Conservation (phyloP, 2,888 invertebrate species). For the Apantesis nais region DNA sequence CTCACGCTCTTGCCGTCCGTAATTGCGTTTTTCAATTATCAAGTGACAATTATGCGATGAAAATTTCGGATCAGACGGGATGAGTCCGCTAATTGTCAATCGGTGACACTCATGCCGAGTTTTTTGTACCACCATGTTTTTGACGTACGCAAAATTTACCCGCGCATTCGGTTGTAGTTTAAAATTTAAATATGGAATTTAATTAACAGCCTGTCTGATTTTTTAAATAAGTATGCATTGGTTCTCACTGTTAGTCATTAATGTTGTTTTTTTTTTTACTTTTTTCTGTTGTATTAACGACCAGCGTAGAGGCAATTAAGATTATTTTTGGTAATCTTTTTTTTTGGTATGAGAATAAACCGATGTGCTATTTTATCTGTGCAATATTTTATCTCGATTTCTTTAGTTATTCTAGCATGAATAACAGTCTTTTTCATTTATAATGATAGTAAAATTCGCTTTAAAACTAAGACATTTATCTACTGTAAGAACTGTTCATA, state of each 20-base stretch:
- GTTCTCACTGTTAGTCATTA: not conserved
- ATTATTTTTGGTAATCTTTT: not conserved
- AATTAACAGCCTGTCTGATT: conserved; percentile 14
- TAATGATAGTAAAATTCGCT: not conserved
- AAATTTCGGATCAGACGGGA: conserved; percentile 73
- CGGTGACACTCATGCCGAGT: conserved; percentile 48
- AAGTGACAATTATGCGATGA: conserved; percentile 81
- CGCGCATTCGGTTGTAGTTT: conserved; percentile 10
- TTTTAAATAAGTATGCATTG: conserved; percentile 12
- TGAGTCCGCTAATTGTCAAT: conserved; percentile 73
- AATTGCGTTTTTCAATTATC: conserved; percentile 85
- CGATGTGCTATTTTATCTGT: no score
- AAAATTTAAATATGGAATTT: conserved; percentile 24
- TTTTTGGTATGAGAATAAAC: no score
- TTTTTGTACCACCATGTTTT: conserved; percentile 43
- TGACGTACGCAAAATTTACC: conserved; percentile 25
- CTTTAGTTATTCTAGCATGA: no score
- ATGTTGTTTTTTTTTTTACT: not conserved
- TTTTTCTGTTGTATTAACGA: not conserved
- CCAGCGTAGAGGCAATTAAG: not conserved
- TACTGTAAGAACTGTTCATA: not conserved
- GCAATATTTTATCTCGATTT: no score
- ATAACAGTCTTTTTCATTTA: not conserved
- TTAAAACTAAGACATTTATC: not conserved
- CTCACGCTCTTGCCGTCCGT: conserved; percentile 74